Evolutionary conservation across 2,888 invertebrate genomes (phyloP).

Genomic region (Sphaerophoria rueppellii): DNA sequence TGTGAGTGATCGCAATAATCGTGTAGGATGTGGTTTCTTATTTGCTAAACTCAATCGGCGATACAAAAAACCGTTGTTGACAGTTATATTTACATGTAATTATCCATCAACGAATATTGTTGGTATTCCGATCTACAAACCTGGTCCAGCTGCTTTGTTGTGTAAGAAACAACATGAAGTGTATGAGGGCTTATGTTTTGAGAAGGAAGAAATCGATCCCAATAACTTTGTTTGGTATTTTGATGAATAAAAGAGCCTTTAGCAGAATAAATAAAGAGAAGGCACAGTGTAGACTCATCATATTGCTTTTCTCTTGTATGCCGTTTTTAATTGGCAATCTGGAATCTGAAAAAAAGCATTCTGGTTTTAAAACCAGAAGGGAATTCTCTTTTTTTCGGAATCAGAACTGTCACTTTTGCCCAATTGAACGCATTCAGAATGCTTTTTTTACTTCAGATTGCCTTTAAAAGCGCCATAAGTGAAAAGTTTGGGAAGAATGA

Average conservation of each 20-base stretch:
- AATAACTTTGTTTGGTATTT: conserved; percentile 56
- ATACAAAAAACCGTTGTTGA: conserved; percentile 23
- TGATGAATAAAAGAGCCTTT: not conserved
- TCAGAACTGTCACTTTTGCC: no score
- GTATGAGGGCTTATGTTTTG: conserved; percentile 43
- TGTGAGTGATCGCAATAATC: conserved; percentile 50
- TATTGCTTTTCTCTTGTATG: no score
- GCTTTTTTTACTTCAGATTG: no score
- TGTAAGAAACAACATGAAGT: conserved; percentile 14
- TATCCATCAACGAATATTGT: conserved; percentile 62
- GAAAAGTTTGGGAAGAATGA: no score
- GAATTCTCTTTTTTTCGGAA: no score
- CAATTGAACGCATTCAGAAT: no score
- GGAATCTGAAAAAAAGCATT: no score
- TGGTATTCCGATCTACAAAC: conserved; percentile 31
- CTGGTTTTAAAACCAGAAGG: no score
- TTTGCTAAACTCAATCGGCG: not conserved
- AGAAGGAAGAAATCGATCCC: conserved; percentile 46
- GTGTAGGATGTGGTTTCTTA: conserved; percentile 43
- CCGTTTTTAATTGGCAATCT: no score
- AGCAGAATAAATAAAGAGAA: not conserved
- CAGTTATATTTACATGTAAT: conserved; percentile 57
- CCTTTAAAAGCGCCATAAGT: no score
- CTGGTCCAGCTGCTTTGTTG: conserved; percentile 20
- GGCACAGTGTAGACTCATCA: no score